Conservation (phyloP, 1,140 invertebrate genomes). For the Aphis craccivora region DNA sequence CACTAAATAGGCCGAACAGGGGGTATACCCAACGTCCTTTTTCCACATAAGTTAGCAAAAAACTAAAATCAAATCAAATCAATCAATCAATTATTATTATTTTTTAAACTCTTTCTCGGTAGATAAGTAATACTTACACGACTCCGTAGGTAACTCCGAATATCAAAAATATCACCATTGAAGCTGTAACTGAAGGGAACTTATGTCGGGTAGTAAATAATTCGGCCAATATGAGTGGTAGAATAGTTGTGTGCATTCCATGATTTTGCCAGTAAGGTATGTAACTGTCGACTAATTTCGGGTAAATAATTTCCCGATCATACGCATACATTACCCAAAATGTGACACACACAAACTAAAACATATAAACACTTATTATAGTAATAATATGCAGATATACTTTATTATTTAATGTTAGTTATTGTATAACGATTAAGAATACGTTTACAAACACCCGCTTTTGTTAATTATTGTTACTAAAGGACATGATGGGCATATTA, state of each 20-base stretch:
- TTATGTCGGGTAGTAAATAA: constrained; percentile 74
- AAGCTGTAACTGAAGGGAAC: constrained; percentile 68
- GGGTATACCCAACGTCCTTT: constrained; percentile 58
- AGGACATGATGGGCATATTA: no score
- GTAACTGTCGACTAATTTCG: constrained; percentile 69
- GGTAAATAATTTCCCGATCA: constrained; percentile 75
- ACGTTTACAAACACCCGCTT: no score
- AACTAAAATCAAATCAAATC: constrained; percentile 30
- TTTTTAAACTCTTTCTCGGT: background rate
- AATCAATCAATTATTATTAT: background rate
- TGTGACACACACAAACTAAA: constrained; percentile 72
- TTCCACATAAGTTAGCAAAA: constrained; percentile 47
- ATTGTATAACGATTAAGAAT: background rate
- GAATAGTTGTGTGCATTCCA: constrained; percentile 72
- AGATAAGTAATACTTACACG: constrained; percentile 52
- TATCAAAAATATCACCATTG: background rate
- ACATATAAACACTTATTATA: background rate
- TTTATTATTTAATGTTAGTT: background rate
- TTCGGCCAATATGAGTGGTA: constrained; percentile 76
- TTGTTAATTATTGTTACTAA: no score
- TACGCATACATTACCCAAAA: constrained; percentile 75
- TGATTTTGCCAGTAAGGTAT: constrained; percentile 77
- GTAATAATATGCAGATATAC: background rate
- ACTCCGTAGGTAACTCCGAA: constrained; percentile 33
- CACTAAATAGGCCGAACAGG: constrained; percentile 29